phyloP scores from a whole-genome alignment of 2,797 vertebrate genomes.

The Chrysocyon brachyurus region DNA sequence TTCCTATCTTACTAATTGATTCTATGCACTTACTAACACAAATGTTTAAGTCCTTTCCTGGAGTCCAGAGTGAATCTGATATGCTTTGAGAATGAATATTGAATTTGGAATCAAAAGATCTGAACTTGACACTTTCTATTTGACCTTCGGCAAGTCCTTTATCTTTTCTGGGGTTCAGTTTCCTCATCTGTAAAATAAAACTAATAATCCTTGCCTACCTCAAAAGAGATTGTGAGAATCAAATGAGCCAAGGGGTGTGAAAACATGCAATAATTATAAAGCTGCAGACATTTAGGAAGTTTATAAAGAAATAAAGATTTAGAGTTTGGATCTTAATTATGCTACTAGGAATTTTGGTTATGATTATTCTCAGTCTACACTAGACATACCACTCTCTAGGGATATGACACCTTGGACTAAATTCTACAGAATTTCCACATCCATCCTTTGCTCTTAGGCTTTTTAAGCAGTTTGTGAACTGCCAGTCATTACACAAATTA shows the following conservation, averaged over 20 bases:
- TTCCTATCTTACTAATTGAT: conserved; percentile 39
- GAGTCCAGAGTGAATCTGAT: conserved; percentile 9
- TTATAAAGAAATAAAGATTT: neutral
- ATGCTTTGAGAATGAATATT: neutral
- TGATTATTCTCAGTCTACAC: neutral
- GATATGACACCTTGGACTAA: neutral
- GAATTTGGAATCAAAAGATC: neutral
- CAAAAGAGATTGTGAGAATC: neutral
- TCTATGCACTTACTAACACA: conserved; percentile 9
- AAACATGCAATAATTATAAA: neutral
- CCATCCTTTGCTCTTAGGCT: neutral
- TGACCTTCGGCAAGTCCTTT: neutral
- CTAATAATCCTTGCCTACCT: conserved; percentile 8
- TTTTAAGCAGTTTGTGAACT: conserved; percentile 22
- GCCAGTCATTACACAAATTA: neutral
- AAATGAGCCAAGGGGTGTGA: neutral
- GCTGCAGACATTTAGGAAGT: neutral
- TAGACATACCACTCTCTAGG: neutral
- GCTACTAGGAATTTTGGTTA: neutral
- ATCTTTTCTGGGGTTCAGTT: neutral
- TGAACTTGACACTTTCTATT: neutral
- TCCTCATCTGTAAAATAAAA: neutral
- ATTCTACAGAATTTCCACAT: neutral
- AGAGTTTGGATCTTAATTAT: neutral
- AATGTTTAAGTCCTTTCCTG: conserved; percentile 14